Percentiles rank a stretch among this genome's conserved stretches.
These are phyloP conservation scores for Steinernema feltiae DNA, from an alignment of 1,140 invertebrate genomes.

Conservation along the genomic window DNA sequence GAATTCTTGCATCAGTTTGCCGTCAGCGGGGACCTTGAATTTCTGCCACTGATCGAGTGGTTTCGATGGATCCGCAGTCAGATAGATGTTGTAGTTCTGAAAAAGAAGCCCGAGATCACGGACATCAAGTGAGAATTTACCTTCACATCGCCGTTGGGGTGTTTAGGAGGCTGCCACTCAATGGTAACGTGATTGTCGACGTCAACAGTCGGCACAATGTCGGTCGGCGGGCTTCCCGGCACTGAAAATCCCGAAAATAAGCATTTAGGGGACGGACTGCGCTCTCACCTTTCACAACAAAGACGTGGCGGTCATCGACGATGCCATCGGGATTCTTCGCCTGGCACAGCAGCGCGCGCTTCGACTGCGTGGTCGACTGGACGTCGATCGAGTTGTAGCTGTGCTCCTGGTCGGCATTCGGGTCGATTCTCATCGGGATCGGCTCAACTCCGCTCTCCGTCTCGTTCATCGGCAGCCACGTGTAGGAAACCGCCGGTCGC, in stretches of 20 bases:
- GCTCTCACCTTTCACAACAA: conserved; percentile 46
- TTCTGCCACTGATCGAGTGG: conserved; percentile 56
- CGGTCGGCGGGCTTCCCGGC: conserved; percentile 49
- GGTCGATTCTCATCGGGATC: conserved; percentile 40
- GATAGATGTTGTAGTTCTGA: conserved; percentile 49
- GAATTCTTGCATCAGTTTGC: conserved; percentile 39
- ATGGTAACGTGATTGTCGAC: conserved; percentile 54
- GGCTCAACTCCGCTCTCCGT: conserved; percentile 52
- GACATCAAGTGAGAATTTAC: conserved; percentile 21
- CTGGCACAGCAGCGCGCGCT: conserved; percentile 48
- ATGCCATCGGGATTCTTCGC: conserved; percentile 53
- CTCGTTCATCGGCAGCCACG: conserved; percentile 52
- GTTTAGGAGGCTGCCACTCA: conserved; percentile 48
- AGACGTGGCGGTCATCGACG: conserved; percentile 47
- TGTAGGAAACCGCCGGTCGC: conserved; percentile 51
- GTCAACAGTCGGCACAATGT: conserved; percentile 44
- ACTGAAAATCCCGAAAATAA: conserved; percentile 36
- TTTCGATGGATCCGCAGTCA: conserved; percentile 51
- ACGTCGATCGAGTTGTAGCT: conserved; percentile 46
- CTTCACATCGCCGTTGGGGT: conserved; percentile 51
- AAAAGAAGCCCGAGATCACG: conserved; percentile 17
- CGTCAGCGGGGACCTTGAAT: conserved; percentile 37
- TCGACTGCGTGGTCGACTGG: conserved; percentile 45
- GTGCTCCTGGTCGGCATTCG: conserved; percentile 41
- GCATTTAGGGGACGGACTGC: not conserved